Evolutionary conservation across 2,888 invertebrate species (phyloP), one percentile per base, ranked within the genome.

Genomic region (Clitarchus hookeri): DNA sequence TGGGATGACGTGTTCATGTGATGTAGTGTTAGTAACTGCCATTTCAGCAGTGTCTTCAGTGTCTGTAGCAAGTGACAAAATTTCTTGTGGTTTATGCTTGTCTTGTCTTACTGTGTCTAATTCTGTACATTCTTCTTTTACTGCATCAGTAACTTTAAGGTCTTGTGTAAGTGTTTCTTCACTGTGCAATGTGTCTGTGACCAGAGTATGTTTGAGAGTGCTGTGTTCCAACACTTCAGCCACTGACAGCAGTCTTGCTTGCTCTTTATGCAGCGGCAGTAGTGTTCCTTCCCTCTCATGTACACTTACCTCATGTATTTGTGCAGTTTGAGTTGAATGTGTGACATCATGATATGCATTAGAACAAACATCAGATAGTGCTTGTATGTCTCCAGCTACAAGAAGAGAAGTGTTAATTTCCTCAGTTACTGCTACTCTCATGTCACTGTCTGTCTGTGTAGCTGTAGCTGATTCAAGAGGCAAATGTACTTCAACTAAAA

Each of bases 171-270:
- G 84, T 84, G 86, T 86, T 82, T 86, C 84, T 79, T 84, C 84
- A 84, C 83, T 53, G 85, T 85, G 85, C 85, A 48, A 19, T 85
- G 86, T 85, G 85, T 86, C 86, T 65, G 84, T 82, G 44, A 85
- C 53, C 36, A 84, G n/a, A 65, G 65, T 65, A 65, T 65, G 77
- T 78, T 80, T 48, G 85, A 84, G 53, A 80, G 82, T 54, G 85
- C 54, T 85, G 84, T 25, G 36, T 25, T 85, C 65, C 83, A 48
- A 36, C 26, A 83, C 78, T 85, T 87, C 85, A 84, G 87, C 87
- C 84, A 84, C 86, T 88, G 87, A 27, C 84, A 87, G 87, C 88
- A 86, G 88, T 88, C 88, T 86, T 82, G 83, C 85, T 85, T 86
- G 87, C 87, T 87, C 87, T 86, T 88, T 86, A 44, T 85, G 85